Evolutionary conservation across 2,797 vertebrate genomes (phyloP), one percentile per base, ranked within the genome.

Genomic region (Synaphobranchus kaupii): DNA sequence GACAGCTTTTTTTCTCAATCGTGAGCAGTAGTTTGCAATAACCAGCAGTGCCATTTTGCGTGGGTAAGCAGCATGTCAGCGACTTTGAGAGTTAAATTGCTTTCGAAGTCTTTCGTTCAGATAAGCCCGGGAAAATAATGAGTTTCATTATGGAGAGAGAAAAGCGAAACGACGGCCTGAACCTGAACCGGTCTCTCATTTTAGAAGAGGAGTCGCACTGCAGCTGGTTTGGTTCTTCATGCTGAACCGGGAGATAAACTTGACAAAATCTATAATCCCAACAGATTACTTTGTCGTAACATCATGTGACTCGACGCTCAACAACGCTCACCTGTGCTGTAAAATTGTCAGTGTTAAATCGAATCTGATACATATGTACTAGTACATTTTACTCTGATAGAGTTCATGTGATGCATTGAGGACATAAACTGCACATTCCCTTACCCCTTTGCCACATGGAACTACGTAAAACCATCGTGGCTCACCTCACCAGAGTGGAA

Each of bases 111-210:
- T 48, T 63, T 80, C 47, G 25, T 78, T 44, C 52, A 68, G 84
- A 87, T 87, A 87, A 90, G 76, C 2, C 3, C 1, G n/a, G 15
- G 12, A 10, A 86, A 86, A 88, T 89, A 89, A 84, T 89, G 63
- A 80, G 39, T 88, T 86, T 31, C 83, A 87, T 86, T 87, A 66
- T 28, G 28, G 31, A 84, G 73, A 47, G 78, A 76, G 54, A 39
- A 87, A 60, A 6, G n/a, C 13, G n/a, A 78, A 85, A 63, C 31
- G 47, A 83, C 8, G 48, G 81, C 47, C 25, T 1, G 25, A 47
- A n/a, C 39, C 17, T 81, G 5, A 39, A 50, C 78, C 22, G 17
- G 34, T 44, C 39, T 44, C 78, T 81, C 48, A 10, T 13, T 20
- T 81, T 17, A 44, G 44, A n/a, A 39, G 17, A 6, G 5, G 31